Conservation (phyloP, 2,888 invertebrate species). For the Harpalus rufipes region DNA sequence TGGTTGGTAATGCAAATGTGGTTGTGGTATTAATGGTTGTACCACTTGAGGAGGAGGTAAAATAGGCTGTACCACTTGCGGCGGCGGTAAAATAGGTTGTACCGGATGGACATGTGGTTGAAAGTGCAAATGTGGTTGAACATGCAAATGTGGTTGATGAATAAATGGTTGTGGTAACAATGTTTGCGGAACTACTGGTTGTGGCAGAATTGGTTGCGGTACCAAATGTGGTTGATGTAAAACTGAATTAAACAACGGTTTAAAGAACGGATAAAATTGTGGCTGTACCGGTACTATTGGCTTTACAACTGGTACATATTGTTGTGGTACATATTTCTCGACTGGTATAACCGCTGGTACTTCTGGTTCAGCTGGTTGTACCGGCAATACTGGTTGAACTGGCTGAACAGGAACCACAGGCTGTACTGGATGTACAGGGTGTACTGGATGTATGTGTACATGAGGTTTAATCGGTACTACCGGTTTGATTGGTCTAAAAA, state of each 20-base stretch:
- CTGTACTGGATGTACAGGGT: slow-evolving; percentile 18
- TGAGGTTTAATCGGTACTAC: slow-evolving; percentile 30
- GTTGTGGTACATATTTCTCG: background rate
- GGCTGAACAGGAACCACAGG: slow-evolving; percentile 34
- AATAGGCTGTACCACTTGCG: background rate
- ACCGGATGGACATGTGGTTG: slow-evolving; percentile 27
- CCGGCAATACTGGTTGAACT: slow-evolving; percentile 36
- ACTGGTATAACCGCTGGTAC: slow-evolving; percentile 47
- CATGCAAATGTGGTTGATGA: slow-evolving; percentile 8
- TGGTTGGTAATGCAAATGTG: slow-evolving; percentile 30
- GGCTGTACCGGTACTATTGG: slow-evolving; percentile 65
- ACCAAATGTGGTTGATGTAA: slow-evolving; percentile 30
- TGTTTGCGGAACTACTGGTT: slow-evolving; percentile 1
- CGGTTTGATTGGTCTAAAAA: slow-evolving; percentile 23
- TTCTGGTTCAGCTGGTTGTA: slow-evolving; percentile 34
- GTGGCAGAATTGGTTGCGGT: background rate
- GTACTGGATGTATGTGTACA: slow-evolving; percentile 42
- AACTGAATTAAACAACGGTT: slow-evolving; percentile 20
- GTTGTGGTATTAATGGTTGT: slow-evolving; percentile 34
- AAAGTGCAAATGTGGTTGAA: slow-evolving; percentile 1
- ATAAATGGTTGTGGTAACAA: slow-evolving; percentile 12
- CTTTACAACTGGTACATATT: background rate
- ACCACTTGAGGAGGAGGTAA: slow-evolving; percentile 6
- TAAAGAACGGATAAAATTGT: slow-evolving; percentile 39
- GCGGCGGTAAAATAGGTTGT: slow-evolving; percentile 17